Percentiles rank a stretch among this genome's conserved stretches.
These are phyloP conservation scores for Troides aeacus DNA, from an alignment of 2,888 invertebrate genomes.

Conservation along the genomic window DNA sequence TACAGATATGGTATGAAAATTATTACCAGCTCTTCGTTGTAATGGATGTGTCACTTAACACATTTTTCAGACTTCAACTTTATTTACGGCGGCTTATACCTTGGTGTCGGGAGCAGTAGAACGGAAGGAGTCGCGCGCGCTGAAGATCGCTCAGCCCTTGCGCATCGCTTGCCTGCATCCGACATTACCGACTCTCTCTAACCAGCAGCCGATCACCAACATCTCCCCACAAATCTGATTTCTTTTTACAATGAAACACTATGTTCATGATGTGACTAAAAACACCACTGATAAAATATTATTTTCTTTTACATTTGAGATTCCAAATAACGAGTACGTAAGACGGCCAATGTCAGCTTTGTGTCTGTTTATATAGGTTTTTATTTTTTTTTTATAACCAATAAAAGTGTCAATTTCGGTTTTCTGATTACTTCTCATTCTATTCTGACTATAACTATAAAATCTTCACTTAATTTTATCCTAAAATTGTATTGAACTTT, in stretches of 20 bases:
- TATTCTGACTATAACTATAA: too few relatives aligned
- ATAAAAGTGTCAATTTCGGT: not conserved
- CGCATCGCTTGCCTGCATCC: slow-evolving; percentile 53
- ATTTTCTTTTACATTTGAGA: not conserved
- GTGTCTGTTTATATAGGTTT: not conserved
- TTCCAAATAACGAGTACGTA: not conserved
- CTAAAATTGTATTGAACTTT: too few relatives aligned
- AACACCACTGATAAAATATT: not conserved
- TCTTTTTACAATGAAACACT: not conserved
- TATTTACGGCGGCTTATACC: slow-evolving; percentile 60
- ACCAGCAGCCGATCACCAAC: slow-evolving; percentile 31
- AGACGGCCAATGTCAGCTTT: not conserved
- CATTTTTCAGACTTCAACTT: slow-evolving; percentile 53
- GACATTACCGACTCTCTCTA: slow-evolving; percentile 37
- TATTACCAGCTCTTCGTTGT: not conserved
- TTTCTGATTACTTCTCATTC: not conserved
- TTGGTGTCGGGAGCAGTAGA: slow-evolving; percentile 54
- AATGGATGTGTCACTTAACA: not conserved
- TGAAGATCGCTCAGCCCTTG: slow-evolving; percentile 45
- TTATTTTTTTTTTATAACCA: not conserved
- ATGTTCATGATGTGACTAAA: not conserved
- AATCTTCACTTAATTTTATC: too few relatives aligned
- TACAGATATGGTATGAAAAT: too few relatives aligned
- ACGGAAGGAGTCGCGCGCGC: slow-evolving; percentile 38
- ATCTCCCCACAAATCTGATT: slow-evolving; percentile 20